Conservation (phyloP, 2,113 vertebrate species). For the Oryzias celebensis region DNA sequence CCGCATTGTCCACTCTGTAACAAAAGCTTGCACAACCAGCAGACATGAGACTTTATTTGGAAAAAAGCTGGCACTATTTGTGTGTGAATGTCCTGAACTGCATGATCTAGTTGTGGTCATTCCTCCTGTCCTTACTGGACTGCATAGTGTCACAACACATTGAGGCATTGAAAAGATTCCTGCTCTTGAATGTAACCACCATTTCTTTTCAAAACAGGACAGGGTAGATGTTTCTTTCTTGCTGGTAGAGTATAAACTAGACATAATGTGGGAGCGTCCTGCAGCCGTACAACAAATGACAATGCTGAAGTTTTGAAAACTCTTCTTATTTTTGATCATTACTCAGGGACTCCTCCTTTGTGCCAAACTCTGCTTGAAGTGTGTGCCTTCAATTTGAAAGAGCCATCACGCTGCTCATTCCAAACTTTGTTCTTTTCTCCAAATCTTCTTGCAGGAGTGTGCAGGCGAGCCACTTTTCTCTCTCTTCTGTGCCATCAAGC, state of each 20-base stretch:
- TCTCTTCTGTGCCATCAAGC: constrained; percentile 98
- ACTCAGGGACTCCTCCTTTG: neutral
- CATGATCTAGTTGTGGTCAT: neutral
- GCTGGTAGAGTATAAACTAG: too few relatives aligned
- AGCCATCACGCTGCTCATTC: constrained; percentile 3
- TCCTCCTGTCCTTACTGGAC: neutral
- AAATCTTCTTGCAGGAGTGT: constrained; percentile 83
- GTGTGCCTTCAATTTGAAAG: neutral
- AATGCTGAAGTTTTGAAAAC: too few relatives aligned
- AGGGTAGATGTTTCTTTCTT: too few relatives aligned
- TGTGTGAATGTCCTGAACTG: neutral
- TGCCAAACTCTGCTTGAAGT: constrained; percentile 1
- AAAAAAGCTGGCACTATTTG: neutral
- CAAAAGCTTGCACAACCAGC: neutral
- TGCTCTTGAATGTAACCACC: too few relatives aligned
- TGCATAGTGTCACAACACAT: too few relatives aligned
- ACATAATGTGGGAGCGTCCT: too few relatives aligned
- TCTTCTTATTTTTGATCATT: too few relatives aligned
- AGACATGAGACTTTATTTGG: neutral
- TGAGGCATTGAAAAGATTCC: too few relatives aligned
- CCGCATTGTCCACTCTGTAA: neutral
- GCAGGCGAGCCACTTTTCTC: constrained; percentile 98
- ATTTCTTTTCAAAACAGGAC: too few relatives aligned
- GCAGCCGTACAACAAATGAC: too few relatives aligned
- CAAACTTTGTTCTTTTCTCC: constrained; percentile 1